Evolutionary conservation across 2,113 vertebrate genomes (phyloP), one percentile per base, ranked within the genome.

Genomic region (Pandion haliaetus): DNA sequence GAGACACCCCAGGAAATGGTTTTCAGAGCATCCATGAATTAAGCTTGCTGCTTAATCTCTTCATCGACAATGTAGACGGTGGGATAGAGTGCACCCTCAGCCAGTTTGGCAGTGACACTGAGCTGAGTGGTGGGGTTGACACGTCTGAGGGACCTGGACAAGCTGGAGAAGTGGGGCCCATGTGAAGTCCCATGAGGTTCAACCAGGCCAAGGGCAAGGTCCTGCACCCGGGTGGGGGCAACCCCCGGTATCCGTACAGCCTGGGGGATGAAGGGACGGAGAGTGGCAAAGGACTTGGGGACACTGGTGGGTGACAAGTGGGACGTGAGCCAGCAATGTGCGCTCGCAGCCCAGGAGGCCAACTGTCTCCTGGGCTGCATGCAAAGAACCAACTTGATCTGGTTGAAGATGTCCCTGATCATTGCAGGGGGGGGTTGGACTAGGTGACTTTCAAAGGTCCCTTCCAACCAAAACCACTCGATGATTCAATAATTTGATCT

Each of bases 1-100:
- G 42, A 32, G 17, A 15, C 50, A 25, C 50, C 58, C 36, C 44
- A 7, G 14, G 73, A 36, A 36, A 12, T 3, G n/a, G 40, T 47
- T 69, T n/a, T 14, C 10, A 12, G 1, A 2, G 26, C n/a, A 1
- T 1, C 78, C 44, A 1, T 12, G 5, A 31, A 3, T 47, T 5
- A 8, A 31, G 29, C 67, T 26, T 5, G 15, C 8, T 9, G 20
- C 5, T 70, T 6, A 21, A 29, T 24, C 3, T 14, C 67, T 14
- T n/a, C 45, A 4, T 21, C 52, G 7, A 1, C 0, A 4, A 26
- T 1, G 3, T 15, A 32, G 62, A 12, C 2, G 12, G n/a, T 36
- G 71, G 55, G 34, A 28, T 28, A 8, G 11, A 15, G 47, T 0
- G 34, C 14, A 5, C 44, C 38, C 34, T 31, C 15, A 9, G 20